Base-by-base conservation (phyloP, 2,113 vertebrate species). In the Engystomops pustulosus region DNA sequence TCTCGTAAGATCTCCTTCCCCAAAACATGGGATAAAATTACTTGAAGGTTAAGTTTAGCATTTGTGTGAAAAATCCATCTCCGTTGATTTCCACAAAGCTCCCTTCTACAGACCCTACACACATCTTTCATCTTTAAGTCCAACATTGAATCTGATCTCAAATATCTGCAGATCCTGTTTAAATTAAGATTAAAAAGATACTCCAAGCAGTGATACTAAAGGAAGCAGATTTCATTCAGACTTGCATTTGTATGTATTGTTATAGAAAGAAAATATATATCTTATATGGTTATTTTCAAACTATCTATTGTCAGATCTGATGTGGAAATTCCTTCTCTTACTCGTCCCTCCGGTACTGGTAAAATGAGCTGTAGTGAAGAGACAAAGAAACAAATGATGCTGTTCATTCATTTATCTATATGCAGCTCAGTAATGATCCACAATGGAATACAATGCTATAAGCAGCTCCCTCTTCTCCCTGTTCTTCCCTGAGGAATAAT, bases 11-110 rank as follows among this genome's bases (percentile, higher is more conserved):
- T 88, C 87, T 97, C 96, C 69, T 77, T 90, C 45, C 98, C 96
- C 79, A 99, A 87, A 3, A 96, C 97, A 4, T 98, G 96, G 23
- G 98, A 96, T 5, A 99, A 94, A 88, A 99, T 91, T 80, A 97
- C 96, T 90, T 98, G 97, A 53, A 99, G 91, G 87, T 95, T 98
- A 85, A 97, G 94, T 90, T 95, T 96, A 88, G 96, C 90, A 0
- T 95, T 88, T 0, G 96, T 95, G 88, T 99, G 97, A 88, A 99
- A 99, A 90, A 99, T 97, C 98, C 98, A 99, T 90, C 97, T 91
- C n/a, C 98, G 92, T 90, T 99, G 98, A 89, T 97, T 98, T 8
- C 98, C 98, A 0, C 92, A 97, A 85, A 99, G 95, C 91, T 98
- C 97, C 30, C 98, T 89, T 41, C 94, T 96, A n/a, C 98, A 99